Evolutionary conservation across 2,888 invertebrate genomes (phyloP).

Genomic region (Philonicus albiceps): DNA sequence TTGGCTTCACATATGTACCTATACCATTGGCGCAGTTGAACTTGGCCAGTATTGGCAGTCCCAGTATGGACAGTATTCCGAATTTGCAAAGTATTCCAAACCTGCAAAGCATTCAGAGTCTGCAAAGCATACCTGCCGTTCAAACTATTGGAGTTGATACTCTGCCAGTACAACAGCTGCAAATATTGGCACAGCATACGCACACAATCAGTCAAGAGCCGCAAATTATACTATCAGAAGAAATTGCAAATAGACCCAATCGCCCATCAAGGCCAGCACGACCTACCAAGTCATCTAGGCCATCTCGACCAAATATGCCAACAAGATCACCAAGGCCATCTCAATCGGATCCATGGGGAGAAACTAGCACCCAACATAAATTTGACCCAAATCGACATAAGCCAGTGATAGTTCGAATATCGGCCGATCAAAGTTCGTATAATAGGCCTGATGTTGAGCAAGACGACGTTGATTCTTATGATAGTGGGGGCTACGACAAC

Average conservation of each 20-base stretch:
- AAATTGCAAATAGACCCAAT: background rate
- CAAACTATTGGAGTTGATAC: background rate
- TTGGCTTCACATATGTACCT: slow-evolving; percentile 40
- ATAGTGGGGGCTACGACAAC: background rate
- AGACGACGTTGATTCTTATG: background rate
- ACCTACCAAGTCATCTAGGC: background rate
- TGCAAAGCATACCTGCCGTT: background rate
- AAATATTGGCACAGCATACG: slow-evolving; percentile 46
- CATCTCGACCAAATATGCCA: background rate
- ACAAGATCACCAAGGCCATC: background rate
- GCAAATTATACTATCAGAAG: background rate
- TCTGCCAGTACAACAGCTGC: slow-evolving; percentile 29
- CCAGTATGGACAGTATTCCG: background rate
- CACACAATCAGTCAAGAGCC: slow-evolving; percentile 37
- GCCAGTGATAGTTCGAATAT: background rate
- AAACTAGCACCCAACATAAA: background rate
- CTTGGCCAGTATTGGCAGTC: background rate
- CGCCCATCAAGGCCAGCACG: background rate
- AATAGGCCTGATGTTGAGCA: background rate
- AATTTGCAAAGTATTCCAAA: background rate
- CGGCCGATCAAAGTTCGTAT: background rate
- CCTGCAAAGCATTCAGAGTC: background rate
- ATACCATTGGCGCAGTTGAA: slow-evolving; percentile 19
- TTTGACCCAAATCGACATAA: background rate
- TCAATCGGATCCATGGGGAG: background rate